Evolutionary conservation across 2,113 vertebrate genomes (phyloP), one percentile per base, ranked within the genome.

Genomic region (Neopipo cinnamomea): DNA sequence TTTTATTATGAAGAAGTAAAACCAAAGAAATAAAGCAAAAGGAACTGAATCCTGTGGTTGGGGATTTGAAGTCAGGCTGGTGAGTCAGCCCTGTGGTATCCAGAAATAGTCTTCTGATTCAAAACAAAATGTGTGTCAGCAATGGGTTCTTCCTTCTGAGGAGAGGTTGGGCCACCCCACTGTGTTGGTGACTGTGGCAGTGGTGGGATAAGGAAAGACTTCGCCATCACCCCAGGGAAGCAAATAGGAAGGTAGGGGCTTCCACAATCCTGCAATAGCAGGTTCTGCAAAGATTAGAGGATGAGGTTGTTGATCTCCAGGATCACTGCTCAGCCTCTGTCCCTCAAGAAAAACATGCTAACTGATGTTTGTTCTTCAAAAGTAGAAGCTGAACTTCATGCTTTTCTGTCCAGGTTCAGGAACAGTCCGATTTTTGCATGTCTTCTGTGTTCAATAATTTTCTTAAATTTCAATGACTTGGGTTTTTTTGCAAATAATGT

Each of bases 31-130:
- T 81, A 58, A 94, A 90, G 46, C 59, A 94, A 91, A 96, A 93
- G 95, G 92, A 96, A 96, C 79, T 91, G 95, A 96, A 78, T 91
- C 83, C 61, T 94, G 85, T 84, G 93, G 88, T 77, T 90, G 76
- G 33, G 42, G 67, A 86, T 70, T 88, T 91, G 72, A 93, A 91
- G 63, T 80, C 4, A 2, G 55, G 47, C 67, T 95, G 14, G 56
- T 95, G 90, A 96, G 65, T 95, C 88, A 95, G 79, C 31, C 25
- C 37, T 44, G 42, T 81, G 65, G 27, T 13, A 81, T 72, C 85
- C 89, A 93, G 85, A 96, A 96, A 96, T 93, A 96, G 79, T 65
- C 63, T 76, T 74, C 72, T 94, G 35, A 90, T 92, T 94, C 0
- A 2, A 92, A 96, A 86, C 59, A 84, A 80, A 80, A 88, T 31